Evolutionary conservation across 64 coral and sea anemone species (phyloP).

Genomic region (Montipora cactus): DNA sequence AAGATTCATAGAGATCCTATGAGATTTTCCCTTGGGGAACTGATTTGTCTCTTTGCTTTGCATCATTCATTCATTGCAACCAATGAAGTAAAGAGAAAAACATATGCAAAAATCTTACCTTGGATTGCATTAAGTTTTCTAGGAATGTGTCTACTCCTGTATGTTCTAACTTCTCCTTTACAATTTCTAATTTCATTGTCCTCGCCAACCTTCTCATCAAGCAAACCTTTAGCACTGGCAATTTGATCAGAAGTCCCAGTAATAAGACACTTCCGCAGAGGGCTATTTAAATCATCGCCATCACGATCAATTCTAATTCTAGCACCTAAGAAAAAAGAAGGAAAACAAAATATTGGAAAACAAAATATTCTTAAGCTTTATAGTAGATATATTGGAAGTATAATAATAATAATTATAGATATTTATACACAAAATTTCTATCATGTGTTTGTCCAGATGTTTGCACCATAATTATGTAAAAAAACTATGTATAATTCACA

Average conservation of each 20-base stretch:
- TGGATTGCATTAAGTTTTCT: not conserved
- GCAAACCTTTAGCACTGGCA: slow-evolving; percentile 68
- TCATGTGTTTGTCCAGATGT: too few species aligned
- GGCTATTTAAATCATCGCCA: not conserved
- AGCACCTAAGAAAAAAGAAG: slow-evolving; percentile 29
- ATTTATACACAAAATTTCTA: too few species aligned
- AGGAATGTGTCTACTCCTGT: not conserved
- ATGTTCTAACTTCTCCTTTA: not conserved
- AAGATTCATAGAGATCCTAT: too few species aligned
- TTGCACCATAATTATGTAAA: too few species aligned
- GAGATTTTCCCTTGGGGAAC: too few species aligned
- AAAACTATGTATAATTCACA: too few species aligned
- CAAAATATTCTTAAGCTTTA: not conserved
- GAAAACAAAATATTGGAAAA: not conserved
- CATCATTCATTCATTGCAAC: too few species aligned
- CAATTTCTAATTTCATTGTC: slow-evolving; percentile 36
- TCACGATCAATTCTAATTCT: slow-evolving; percentile 56
- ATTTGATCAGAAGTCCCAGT: slow-evolving; percentile 70
- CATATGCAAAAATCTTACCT: not conserved
- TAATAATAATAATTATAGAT: too few species aligned
- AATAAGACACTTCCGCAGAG: slow-evolving; percentile 31
- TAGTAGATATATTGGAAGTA: too few species aligned
- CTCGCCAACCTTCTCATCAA: slow-evolving; percentile 68
- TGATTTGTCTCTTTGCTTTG: too few species aligned
- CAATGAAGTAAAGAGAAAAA: not conserved